Percentiles rank a stretch among this genome's conserved stretches.
Evolutionary conservation across 1,140 invertebrate species (phyloP).

Genomic region (Acarapis woodi): DNA sequence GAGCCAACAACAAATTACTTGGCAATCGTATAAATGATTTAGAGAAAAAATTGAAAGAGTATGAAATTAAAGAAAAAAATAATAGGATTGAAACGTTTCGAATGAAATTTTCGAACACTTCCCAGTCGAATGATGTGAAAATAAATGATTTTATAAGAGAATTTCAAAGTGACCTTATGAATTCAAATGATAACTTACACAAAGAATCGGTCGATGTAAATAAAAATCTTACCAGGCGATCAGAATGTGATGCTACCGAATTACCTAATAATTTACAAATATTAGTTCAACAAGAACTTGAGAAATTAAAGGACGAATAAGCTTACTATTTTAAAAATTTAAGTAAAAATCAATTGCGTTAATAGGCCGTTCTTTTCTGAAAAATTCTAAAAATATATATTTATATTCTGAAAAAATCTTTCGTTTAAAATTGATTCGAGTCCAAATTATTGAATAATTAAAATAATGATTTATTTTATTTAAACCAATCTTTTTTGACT

Average conservation of each 20-base stretch:
- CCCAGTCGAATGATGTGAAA: neutral
- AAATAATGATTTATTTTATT: too few relatives aligned
- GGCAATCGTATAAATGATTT: constrained; percentile 6
- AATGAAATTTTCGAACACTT: neutral
- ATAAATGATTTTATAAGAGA: neutral
- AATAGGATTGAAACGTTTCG: neutral
- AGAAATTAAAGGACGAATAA: constrained; percentile 2
- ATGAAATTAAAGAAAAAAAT: constrained; percentile 1
- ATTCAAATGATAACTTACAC: neutral
- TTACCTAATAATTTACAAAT: neutral
- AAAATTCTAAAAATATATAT: too few relatives aligned
- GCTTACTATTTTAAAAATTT: too few relatives aligned
- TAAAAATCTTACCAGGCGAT: too few relatives aligned
- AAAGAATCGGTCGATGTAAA: neutral
- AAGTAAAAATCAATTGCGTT: too few relatives aligned
- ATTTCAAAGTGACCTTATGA: neutral
- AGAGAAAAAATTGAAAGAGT: constrained; percentile 3
- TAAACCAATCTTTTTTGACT: too few relatives aligned
- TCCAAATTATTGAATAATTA: too few relatives aligned
- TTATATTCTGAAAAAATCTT: too few relatives aligned
- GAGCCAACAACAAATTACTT: constrained; percentile 37
- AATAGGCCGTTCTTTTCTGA: too few relatives aligned
- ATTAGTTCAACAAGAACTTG: neutral
- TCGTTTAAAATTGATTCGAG: too few relatives aligned
- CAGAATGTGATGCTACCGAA: neutral